phyloP scores from a whole-genome alignment of 2,797 vertebrate species.

The Phylloscopus collybita region DNA sequence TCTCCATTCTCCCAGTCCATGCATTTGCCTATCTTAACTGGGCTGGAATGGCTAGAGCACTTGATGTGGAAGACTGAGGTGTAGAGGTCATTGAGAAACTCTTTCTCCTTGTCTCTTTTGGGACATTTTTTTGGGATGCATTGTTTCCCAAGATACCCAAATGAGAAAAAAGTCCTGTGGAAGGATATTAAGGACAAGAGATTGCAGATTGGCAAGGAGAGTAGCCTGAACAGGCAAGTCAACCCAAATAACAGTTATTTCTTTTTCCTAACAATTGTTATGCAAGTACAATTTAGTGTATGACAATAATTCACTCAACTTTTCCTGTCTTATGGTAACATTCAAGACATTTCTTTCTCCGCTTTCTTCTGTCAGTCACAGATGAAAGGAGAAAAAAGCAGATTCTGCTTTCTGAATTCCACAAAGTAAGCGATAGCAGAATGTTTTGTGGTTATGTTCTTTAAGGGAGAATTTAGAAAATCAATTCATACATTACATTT shows the following conservation, averaged over 20 bases:
- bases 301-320: not conserved
- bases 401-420: not conserved
- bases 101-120: not conserved
- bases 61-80: not conserved
- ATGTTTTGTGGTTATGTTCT: not conserved
- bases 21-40: not conserved
- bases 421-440: not conserved
- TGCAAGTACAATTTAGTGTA: not conserved
- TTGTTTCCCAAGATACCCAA: not conserved
- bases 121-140: not conserved
- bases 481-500: not conserved
- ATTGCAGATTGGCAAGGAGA: not conserved
- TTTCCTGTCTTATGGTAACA: not conserved
- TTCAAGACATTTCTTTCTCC: not conserved
- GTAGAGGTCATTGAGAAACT: not conserved
- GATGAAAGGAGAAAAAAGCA: not conserved
- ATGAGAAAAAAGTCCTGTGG: not conserved
- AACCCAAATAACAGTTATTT: not conserved
- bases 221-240: not conserved
- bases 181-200: not conserved
- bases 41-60: not conserved
- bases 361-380: not conserved
- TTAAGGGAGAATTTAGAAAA: not conserved
- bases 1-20: not conserved
- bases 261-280: not conserved